phyloP scores from a whole-genome alignment of 2,113 vertebrate genomes.

The Varanus salvator region DNA sequence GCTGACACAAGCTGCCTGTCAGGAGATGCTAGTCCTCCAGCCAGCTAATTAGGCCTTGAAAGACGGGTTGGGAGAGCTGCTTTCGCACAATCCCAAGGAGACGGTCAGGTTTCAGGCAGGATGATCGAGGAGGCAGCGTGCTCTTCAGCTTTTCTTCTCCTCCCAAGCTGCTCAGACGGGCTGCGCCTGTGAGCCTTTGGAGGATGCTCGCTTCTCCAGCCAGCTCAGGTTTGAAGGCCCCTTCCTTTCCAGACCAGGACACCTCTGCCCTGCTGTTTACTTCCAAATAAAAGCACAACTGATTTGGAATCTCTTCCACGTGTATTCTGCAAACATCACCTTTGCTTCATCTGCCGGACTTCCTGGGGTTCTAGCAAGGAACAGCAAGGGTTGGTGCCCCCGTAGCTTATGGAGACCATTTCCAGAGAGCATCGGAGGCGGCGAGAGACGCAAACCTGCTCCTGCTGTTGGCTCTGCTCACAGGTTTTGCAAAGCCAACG shows the following conservation, averaged over 20 bases:
- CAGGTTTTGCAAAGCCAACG: neutral
- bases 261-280: neutral
- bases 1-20: neutral
- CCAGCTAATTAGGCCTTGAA: conserved; percentile 12
- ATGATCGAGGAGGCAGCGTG: neutral
- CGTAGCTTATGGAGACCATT: neutral
- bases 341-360: neutral
- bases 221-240: neutral
- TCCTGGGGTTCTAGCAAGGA: neutral
- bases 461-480: neutral
- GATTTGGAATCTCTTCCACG: neutral
- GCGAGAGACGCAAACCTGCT: neutral
- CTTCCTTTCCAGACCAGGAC: neutral
- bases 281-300: neutral
- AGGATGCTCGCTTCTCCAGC: neutral
- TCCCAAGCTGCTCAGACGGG: neutral
- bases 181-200: neutral
- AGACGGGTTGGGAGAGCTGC: neutral
- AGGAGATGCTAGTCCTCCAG: neutral
- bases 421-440: neutral
- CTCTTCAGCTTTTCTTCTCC: no score
- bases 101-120: neutral
- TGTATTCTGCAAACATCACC: neutral
- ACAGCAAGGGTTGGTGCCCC: neutral
- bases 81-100: neutral